Conservation (phyloP, 1,140 invertebrate species). For the Tenebrio molitor region DNA sequence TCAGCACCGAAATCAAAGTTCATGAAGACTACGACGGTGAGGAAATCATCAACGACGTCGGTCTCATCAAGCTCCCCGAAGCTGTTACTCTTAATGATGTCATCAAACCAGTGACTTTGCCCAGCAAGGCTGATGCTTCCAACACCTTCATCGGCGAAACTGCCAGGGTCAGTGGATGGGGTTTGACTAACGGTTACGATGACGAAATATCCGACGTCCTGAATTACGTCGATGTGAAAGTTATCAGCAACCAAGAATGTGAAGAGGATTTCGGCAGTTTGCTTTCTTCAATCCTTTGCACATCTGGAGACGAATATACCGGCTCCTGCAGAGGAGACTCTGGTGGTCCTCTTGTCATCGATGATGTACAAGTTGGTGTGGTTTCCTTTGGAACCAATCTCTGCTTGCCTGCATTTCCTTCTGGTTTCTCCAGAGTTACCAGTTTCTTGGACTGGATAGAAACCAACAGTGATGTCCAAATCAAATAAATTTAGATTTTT, state of each 20-base stretch:
- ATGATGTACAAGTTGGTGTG: slow-evolving; percentile 74
- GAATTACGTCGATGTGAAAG: slow-evolving; percentile 49
- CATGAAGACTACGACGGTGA: slow-evolving; percentile 67
- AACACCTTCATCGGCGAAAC: slow-evolving; percentile 62
- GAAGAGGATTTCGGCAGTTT: slow-evolving; percentile 61
- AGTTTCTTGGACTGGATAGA: slow-evolving; percentile 74
- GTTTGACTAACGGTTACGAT: slow-evolving; percentile 61
- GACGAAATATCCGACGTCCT: slow-evolving; percentile 35
- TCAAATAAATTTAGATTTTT: no score
- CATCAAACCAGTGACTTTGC: slow-evolving; percentile 57
- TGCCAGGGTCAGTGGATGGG: slow-evolving; percentile 64
- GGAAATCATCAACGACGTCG: slow-evolving; percentile 68
- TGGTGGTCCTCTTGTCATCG: slow-evolving; percentile 83
- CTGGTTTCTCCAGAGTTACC: slow-evolving; percentile 84
- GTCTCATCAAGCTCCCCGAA: slow-evolving; percentile 66
- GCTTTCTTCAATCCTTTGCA: slow-evolving; percentile 68
- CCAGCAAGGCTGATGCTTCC: slow-evolving; percentile 57
- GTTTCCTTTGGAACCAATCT: slow-evolving; percentile 83
- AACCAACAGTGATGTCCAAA: background rate
- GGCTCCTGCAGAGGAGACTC: slow-evolving; percentile 89
- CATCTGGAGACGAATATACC: slow-evolving; percentile 65
- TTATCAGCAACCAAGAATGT: slow-evolving; percentile 50
- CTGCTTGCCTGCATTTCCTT: slow-evolving; percentile 78
- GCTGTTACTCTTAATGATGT: slow-evolving; percentile 54
- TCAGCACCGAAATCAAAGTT: slow-evolving; percentile 62